These are phyloP conservation scores for Clivina fossor DNA, from an alignment of 2,888 invertebrate genomes.

Conservation along the genomic window DNA sequence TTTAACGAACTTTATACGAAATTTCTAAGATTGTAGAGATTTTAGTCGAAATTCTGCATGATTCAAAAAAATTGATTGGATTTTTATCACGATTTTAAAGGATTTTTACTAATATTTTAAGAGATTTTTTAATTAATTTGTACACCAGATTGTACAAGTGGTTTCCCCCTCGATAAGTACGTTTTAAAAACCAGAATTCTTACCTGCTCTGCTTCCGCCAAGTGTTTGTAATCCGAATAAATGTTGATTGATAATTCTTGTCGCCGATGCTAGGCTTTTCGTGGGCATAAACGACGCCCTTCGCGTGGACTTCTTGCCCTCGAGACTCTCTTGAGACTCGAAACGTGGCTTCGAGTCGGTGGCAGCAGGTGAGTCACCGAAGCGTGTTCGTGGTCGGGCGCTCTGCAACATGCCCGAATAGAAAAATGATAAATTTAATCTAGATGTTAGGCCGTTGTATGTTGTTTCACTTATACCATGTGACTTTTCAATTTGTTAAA, in stretches of 20 bases:
- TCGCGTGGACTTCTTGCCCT: conserved; percentile 52
- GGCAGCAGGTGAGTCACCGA: conserved; percentile 53
- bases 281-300: conserved; percentile 62
- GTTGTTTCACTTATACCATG: too few relatives aligned
- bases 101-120: too few relatives aligned
- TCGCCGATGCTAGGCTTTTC: conserved; percentile 69
- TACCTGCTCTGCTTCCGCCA: conserved; percentile 55
- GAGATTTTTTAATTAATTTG: too few relatives aligned
- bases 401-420: conserved; percentile 45
- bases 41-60: too few relatives aligned
- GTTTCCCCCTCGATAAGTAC: too few relatives aligned
- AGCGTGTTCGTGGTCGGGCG: conserved; percentile 52
- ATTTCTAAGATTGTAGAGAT: too few relatives aligned
- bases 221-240: conserved; percentile 65
- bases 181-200: conserved; percentile 35
- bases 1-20: too few relatives aligned
- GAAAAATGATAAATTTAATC: too few relatives aligned
- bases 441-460: too few relatives aligned
- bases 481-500: conserved; percentile 1
- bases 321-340: conserved; percentile 60
- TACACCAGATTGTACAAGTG: too few relatives aligned
- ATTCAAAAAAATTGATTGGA: too few relatives aligned
- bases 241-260: conserved; percentile 73
- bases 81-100: too few relatives aligned
- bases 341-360: conserved; percentile 46